phyloP scores from a whole-genome alignment of 2,888 invertebrate species.

The Ophion ventricosus region DNA sequence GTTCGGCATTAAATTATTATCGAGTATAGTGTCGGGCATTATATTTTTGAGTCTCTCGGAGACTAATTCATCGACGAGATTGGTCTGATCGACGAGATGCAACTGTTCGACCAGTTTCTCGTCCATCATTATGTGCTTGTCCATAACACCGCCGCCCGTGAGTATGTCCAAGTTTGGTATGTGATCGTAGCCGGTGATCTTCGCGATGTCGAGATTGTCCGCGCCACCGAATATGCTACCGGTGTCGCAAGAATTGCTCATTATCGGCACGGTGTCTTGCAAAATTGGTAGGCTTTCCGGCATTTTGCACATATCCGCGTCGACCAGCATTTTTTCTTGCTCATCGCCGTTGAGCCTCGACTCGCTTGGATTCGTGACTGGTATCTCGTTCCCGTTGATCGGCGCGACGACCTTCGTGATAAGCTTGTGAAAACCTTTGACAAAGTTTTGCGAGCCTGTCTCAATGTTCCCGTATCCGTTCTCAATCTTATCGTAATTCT shows the following conservation, averaged over 20 bases:
- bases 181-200: constrained; percentile 78
- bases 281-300: constrained; percentile 73
- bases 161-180: constrained; percentile 79
- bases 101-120: constrained; percentile 80
- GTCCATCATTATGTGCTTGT: constrained; percentile 79
- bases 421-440: constrained; percentile 77
- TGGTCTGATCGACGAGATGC: constrained; percentile 79
- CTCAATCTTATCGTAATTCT: constrained; percentile 69
- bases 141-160: constrained; percentile 77
- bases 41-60: constrained; percentile 80
- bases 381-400: constrained; percentile 60
- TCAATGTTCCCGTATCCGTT: constrained; percentile 69
- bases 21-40: constrained; percentile 79
- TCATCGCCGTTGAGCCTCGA: constrained; percentile 49
- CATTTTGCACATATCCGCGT: constrained; percentile 69
- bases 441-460: constrained; percentile 71
- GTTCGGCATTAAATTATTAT: constrained; percentile 77
- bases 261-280: constrained; percentile 77
- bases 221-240: constrained; percentile 76
- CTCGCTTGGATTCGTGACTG: constrained; percentile 64
- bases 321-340: constrained; percentile 37
- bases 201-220: constrained; percentile 78
- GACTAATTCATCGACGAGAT: constrained; percentile 79
- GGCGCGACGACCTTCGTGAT: constrained; percentile 72
- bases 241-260: constrained; percentile 74